These are phyloP conservation scores for Colistium nudipinnis DNA, from an alignment of 2,113 vertebrate genomes.

Conservation along the genomic window DNA sequence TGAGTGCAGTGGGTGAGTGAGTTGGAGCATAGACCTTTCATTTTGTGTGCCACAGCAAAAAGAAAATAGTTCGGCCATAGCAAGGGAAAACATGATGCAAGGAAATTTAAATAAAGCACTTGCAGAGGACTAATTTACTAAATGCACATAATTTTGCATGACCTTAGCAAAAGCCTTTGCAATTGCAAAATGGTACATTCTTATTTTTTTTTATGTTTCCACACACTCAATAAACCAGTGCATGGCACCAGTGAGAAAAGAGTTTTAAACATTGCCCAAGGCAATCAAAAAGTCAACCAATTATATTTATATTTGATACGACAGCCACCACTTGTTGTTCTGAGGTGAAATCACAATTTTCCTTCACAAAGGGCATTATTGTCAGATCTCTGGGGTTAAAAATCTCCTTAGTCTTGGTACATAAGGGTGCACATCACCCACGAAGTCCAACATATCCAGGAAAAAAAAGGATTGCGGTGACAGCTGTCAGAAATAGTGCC, in stretches of 20 bases:
- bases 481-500: neutral
- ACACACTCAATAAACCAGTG: too few species aligned
- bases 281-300: neutral
- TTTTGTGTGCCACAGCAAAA: neutral
- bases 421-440: neutral
- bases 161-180: neutral
- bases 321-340: neutral
- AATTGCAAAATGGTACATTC: too few species aligned
- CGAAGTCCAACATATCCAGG: neutral
- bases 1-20: neutral
- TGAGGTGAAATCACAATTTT: constrained; percentile 14
- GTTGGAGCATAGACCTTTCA: neutral
- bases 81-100: neutral
- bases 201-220: too few species aligned
- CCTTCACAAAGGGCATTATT: constrained; percentile 2
- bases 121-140: neutral
- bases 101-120: neutral
- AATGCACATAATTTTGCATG: neutral
- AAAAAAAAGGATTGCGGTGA: neutral
- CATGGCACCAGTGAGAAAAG: too few species aligned
- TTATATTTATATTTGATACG: neutral
- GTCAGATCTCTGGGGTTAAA: constrained; percentile 10
- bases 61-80: neutral
- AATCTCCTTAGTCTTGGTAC: neutral
- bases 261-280: too few species aligned